Base-by-base conservation (phyloP, 2,888 invertebrate genomes). In the Caenorhabditis panamensis region DNA sequence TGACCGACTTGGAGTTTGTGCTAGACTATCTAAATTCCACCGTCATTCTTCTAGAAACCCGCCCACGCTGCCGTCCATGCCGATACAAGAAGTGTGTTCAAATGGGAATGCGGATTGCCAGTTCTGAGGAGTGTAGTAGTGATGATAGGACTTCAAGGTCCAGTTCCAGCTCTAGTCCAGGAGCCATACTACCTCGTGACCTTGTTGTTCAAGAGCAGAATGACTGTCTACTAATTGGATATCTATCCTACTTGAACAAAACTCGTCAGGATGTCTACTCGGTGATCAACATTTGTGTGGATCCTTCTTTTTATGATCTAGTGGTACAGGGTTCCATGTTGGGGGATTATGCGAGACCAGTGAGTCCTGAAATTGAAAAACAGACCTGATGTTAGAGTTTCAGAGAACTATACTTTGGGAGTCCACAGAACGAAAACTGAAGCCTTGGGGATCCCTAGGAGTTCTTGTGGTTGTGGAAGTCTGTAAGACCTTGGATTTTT, bases 31-130 rank as follows among this genome's bases (percentile, higher is more conserved):
- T n/a, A n/a, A n/a, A n/a, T n/a, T n/a, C n/a, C n/a, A n/a, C n/a
- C n/a, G n/a, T n/a, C n/a, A n/a, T n/a, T n/a, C n/a, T 24, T 47
- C 8, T 26, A 37, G 41, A 22, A 22, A 16, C 37, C 16, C 41
- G 41, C n/a, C 44, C 61, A 20, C 58, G 53, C 37, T 75, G 75
- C 20, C 47, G 66, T 8, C 11, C 58, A 16, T 75, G 75, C 37
- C 49, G 75, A 5, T 66, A 47, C 53, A 36, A 66, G 5, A 64
- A 66, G 49, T 75, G 75, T 20, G 41, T 75, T 11, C 49, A 41
- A 5, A 37, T 75, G 16, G 75, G 75, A 41, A 75, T 75, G 75
- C 28, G 54, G 5, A 41, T 31, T 31, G 31, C 9, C 31, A 9
- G 31, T 3, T 41, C 41, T 9, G 8, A 5, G 16, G 41, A 41